A percentile compares a stretch with the other conserved stretches of the same genome.
Conservation (phyloP, 2,113 vertebrate species). For the Oryzias curvinotus region DNA sequence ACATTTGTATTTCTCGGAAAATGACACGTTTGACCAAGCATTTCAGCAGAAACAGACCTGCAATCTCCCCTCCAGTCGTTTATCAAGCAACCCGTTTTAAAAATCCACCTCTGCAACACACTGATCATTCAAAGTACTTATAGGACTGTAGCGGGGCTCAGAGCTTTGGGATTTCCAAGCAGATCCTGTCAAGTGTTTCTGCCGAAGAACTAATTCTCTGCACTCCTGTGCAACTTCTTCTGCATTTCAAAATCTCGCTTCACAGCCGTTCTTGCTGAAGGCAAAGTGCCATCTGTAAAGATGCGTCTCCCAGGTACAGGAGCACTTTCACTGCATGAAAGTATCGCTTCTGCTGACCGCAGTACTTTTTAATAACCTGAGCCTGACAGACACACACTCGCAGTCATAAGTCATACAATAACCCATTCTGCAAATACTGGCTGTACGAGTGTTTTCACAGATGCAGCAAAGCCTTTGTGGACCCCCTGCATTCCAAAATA, state of each 20-base stretch:
- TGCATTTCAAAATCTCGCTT: slow-evolving; percentile 34
- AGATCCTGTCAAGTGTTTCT: slow-evolving; percentile 15
- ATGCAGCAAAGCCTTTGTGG: background rate
- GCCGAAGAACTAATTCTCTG: slow-evolving; percentile 26
- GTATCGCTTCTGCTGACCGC: slow-evolving; percentile 50
- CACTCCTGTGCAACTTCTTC: slow-evolving; percentile 15
- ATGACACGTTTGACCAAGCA: background rate
- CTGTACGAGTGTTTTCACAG: background rate
- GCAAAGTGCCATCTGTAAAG: slow-evolving; percentile 42
- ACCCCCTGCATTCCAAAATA: background rate
- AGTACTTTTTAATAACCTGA: slow-evolving; percentile 27
- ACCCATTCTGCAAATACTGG: slow-evolving; percentile 4
- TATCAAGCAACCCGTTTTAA: background rate
- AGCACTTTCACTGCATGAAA: slow-evolving; percentile 12
- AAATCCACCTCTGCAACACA: background rate
- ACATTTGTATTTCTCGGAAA: background rate
- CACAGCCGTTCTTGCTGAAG: slow-evolving; percentile 42
- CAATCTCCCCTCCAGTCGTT: background rate
- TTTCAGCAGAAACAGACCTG: background rate
- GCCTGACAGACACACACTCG: slow-evolving; percentile 5
- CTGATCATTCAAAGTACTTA: background rate
- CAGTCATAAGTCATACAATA: background rate
- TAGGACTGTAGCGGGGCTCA: slow-evolving; percentile 24
- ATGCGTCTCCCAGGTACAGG: slow-evolving; percentile 21
- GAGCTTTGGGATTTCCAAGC: slow-evolving; percentile 16